Conservation (phyloP, 2,113 vertebrate species). For the Cynopterus brachyotis region DNA sequence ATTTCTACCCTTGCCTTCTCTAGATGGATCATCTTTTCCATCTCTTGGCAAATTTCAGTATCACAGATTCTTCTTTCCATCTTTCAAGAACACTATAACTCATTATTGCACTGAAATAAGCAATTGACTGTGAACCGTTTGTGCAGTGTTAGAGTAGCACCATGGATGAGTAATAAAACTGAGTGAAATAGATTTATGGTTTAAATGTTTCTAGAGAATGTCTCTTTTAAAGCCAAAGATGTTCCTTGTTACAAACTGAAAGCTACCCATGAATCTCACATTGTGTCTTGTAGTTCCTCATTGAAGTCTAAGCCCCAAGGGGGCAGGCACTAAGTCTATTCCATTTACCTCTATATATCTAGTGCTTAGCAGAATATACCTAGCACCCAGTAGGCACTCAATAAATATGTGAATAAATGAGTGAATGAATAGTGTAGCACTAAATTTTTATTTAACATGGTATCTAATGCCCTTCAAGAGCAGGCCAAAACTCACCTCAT, state of each 20-base stretch:
- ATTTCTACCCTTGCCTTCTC: background rate
- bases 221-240: constrained; percentile 25
- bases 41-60: background rate
- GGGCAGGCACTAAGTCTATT: background rate
- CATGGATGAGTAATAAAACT: background rate
- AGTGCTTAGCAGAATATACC: background rate
- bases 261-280: background rate
- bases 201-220: constrained; percentile 35
- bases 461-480: background rate
- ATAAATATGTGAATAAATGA: background rate
- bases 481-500: background rate
- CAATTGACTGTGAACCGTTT: background rate
- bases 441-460: background rate
- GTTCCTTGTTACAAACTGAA: background rate
- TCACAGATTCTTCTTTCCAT: constrained; percentile 7
- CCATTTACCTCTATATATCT: background rate
- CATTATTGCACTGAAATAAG: background rate
- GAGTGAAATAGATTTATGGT: constrained; percentile 2
- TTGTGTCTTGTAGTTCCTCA: background rate
- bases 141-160: background rate
- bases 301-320: background rate
- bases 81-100: background rate
- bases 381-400: background rate
- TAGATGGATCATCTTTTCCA: background rate
- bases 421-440: background rate